phyloP scores from a whole-genome alignment of 2,888 invertebrate species.

The Sinohyriopsis cumingii region DNA sequence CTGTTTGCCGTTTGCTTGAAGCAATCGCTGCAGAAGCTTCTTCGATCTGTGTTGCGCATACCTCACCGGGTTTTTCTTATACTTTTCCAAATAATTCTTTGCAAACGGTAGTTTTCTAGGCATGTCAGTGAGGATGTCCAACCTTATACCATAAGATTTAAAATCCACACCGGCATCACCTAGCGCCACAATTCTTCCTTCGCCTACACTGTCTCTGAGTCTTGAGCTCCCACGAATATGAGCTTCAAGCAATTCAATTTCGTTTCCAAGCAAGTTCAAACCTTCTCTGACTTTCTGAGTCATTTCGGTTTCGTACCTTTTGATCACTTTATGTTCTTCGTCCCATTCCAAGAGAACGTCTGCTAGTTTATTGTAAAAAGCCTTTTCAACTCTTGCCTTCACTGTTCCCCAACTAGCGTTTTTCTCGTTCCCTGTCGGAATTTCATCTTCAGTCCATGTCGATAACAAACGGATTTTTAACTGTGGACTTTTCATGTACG shows the following conservation, averaged over 20 bases:
- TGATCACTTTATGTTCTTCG: slow-evolving; percentile 22
- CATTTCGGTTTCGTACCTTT: slow-evolving; percentile 28
- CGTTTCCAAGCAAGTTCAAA: slow-evolving; percentile 43
- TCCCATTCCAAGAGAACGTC: slow-evolving; percentile 37
- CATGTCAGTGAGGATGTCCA: slow-evolving; percentile 9
- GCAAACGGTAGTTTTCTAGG: slow-evolving; percentile 8
- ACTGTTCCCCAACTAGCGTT: slow-evolving; percentile 26
- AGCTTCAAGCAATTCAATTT: slow-evolving; percentile 25
- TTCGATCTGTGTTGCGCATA: slow-evolving; percentile 31
- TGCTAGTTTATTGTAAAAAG: slow-evolving; percentile 32
- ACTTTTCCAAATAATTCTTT: not conserved
- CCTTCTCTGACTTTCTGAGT: slow-evolving; percentile 32
- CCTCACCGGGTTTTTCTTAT: slow-evolving; percentile 26
- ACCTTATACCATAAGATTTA: not conserved
- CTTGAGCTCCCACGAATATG: slow-evolving; percentile 7
- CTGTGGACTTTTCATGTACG: slow-evolving; percentile 23
- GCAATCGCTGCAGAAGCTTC: slow-evolving; percentile 26
- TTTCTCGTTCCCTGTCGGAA: slow-evolving; percentile 20
- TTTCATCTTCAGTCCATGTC: slow-evolving; percentile 39
- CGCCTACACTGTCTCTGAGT: not conserved
- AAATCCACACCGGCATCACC: slow-evolving; percentile 1
- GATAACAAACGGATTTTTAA: slow-evolving; percentile 27
- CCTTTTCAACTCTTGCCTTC: slow-evolving; percentile 27
- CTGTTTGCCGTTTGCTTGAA: slow-evolving; percentile 9
- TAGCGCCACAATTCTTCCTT: too few relatives aligned